These are phyloP conservation scores for Epirrita christyi DNA, from an alignment of 2,888 invertebrate genomes.

Conservation along the genomic window DNA sequence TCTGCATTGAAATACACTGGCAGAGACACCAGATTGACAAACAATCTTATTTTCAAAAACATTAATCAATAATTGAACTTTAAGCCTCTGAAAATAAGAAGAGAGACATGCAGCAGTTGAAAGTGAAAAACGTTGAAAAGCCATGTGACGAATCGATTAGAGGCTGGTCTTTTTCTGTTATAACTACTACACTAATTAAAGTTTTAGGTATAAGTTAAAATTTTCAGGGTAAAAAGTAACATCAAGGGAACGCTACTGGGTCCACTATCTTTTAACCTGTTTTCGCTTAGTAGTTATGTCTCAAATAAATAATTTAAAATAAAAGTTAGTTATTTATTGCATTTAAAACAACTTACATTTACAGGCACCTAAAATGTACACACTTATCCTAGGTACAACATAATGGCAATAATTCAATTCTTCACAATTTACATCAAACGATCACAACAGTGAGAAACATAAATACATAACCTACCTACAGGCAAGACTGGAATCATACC, in stretches of 20 bases:
- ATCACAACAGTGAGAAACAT: constrained; percentile 69
- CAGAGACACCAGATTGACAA: constrained; percentile 44
- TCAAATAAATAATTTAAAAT: constrained; percentile 36
- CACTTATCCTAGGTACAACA: constrained; percentile 80
- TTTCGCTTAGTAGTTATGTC: neutral
- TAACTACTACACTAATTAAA: too few relatives aligned
- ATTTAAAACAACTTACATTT: constrained; percentile 77
- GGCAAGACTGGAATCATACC: constrained; percentile 56
- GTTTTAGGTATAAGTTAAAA: too few relatives aligned
- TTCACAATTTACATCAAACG: constrained; percentile 61
- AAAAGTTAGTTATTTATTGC: constrained; percentile 71
- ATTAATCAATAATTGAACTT: constrained; percentile 53
- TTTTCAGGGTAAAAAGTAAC: too few relatives aligned
- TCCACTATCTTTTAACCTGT: neutral
- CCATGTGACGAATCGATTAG: too few relatives aligned
- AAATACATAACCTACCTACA: constrained; percentile 76
- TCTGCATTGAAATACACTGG: constrained; percentile 55
- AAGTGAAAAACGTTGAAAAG: too few relatives aligned
- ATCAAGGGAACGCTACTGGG: neutral
- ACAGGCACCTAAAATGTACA: constrained; percentile 82
- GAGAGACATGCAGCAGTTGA: too few relatives aligned
- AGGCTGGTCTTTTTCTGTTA: too few relatives aligned
- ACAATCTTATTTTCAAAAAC: constrained; percentile 59
- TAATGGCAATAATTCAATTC: constrained; percentile 80
- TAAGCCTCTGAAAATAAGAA: too few relatives aligned